Conservation (phyloP, 2,113 vertebrate species). For the Brachypodius melanocephalos region DNA sequence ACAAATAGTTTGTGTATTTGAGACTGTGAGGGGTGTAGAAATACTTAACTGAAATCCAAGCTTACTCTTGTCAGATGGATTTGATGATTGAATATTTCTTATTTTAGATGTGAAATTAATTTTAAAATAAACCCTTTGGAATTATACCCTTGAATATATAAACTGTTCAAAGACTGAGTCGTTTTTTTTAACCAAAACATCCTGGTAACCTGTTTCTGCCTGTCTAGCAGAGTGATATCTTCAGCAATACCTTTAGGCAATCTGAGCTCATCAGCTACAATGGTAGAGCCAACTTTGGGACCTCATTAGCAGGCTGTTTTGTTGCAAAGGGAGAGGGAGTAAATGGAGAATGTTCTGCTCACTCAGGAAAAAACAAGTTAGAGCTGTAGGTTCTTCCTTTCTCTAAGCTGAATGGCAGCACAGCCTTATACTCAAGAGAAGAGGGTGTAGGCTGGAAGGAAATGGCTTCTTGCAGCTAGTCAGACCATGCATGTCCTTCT, state of each 20-base stretch:
- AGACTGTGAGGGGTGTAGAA: background rate
- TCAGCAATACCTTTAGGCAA: background rate
- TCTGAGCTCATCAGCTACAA: background rate
- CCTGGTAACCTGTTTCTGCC: background rate
- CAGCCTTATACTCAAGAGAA: background rate
- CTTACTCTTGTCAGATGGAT: background rate
- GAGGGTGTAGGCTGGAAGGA: background rate
- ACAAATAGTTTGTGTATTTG: background rate
- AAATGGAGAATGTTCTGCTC: background rate
- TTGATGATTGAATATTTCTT: background rate
- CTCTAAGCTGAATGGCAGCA: background rate
- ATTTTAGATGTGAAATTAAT: background rate
- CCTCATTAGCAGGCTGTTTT: background rate
- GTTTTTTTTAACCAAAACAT: background rate
- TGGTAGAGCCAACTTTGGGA: background rate
- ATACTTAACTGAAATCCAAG: background rate
- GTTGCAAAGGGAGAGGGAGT: background rate
- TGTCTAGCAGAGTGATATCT: background rate
- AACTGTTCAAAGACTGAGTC: background rate
- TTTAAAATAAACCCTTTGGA: background rate
- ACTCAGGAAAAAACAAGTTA: background rate
- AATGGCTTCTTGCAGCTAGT: background rate
- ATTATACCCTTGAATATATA: background rate
- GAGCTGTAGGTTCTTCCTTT: background rate
- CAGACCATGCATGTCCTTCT: background rate